A percentile compares a stretch with the other conserved stretches of the same genome.
Conservation (phyloP, 2,888 invertebrate genomes). For the Drosophila borealis region DNA sequence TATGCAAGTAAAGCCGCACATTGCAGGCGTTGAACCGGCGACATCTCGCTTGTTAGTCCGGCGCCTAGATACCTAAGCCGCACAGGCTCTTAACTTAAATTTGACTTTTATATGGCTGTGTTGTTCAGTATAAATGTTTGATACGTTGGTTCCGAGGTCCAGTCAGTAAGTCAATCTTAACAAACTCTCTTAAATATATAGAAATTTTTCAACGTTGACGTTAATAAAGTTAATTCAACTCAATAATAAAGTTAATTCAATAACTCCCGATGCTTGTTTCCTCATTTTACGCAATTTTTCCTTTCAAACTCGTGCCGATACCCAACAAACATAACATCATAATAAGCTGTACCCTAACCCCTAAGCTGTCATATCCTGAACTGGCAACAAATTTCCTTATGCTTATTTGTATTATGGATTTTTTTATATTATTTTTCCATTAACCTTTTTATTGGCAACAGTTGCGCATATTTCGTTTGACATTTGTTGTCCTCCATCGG, state of each 20-base stretch:
- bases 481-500: conserved; percentile 53
- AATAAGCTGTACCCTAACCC: background rate
- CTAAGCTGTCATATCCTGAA: conserved; percentile 21
- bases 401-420: conserved; percentile 31
- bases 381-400: conserved; percentile 29
- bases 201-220: too few relatives aligned
- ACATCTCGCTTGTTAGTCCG: too few relatives aligned
- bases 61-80: too few relatives aligned
- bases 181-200: too few relatives aligned
- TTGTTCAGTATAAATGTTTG: too few relatives aligned
- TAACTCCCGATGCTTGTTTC: background rate
- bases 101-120: too few relatives aligned
- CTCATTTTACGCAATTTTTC: background rate
- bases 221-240: background rate
- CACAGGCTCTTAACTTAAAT: too few relatives aligned
- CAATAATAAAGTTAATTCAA: background rate
- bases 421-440: conserved; percentile 54
- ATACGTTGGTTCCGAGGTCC: too few relatives aligned
- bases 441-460: conserved; percentile 70
- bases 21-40: too few relatives aligned
- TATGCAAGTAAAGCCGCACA: too few relatives aligned
- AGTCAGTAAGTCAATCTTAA: too few relatives aligned
- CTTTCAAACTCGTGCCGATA: background rate
- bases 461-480: conserved; percentile 48
- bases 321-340: background rate